Evolutionary conservation across 2,888 invertebrate genomes (phyloP), one percentile per base, ranked within the genome.

Genomic region (Cepaea hortensis): DNA sequence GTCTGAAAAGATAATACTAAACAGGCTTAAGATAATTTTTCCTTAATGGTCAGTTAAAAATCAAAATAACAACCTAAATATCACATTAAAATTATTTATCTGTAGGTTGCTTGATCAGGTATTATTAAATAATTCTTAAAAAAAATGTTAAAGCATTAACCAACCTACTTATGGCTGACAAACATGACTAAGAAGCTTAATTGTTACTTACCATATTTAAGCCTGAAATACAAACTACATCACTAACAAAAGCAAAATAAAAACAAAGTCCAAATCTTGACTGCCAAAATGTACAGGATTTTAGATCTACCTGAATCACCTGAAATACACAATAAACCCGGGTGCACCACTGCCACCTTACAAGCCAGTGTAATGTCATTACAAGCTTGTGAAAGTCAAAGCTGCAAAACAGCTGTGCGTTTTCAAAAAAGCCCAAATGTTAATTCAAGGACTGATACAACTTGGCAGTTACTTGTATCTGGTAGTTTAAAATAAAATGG

Each of bases 391-490:
- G 62, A 62, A n/a, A 11, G 77, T 55, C 55, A 77, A 77, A 61
- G 79, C 79, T 79, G 79, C 11, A 18, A 62, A 62, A 79, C 79
- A 79, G 79, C 79, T 79, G 3, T 62, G 46, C 61, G n/a, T n/a
- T 48, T 79, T 48, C 61, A 23, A 70, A 81, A 46, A 48, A 81
- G 23, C 61, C 72, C 35, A 73, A 82, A n/a, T 72, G 68, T 81
- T 48, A 50, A 20, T 48, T 11, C 70, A 73, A 50, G 70, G 70
- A 73, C 73, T 55, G 82, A 73, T 70, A 82, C 55, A 82, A 61
- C 72, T 82, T 70, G 15, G 55, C 73, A 82, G 82, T 55, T 72
- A 35, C 48, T 7, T 70, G 68, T 81, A 70, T 81, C 61, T 84
- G 76, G 62, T 76, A 79, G 48, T 85, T 55, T 55, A 11, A 72